Base-by-base conservation (phyloP, 2,797 vertebrate genomes). In the Sarcoramphus papa region DNA sequence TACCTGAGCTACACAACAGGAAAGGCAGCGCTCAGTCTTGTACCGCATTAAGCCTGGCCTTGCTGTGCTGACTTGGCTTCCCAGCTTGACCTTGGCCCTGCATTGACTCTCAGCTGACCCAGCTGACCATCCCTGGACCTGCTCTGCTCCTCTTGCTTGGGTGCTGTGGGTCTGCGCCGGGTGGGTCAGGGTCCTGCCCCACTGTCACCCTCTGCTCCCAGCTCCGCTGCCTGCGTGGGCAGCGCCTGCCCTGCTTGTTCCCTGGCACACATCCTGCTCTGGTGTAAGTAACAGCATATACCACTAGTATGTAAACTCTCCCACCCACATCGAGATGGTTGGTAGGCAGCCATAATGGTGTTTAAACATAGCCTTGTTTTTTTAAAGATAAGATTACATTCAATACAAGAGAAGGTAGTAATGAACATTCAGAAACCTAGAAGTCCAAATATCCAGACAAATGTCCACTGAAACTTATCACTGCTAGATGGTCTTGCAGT, bases 41-140 rank as follows among this genome's bases (percentile, higher is more conserved):
- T 53, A 31, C 7, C 0, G 0, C 37, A 6, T 41, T 51, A 37
- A 72, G 30, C 53, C 53, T 37, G 37, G 24, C 59, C 27, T 48
- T 33, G 27, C 19, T 43, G 27, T 37, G 21, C 43, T 67, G 27
- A 20, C 27, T 68, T 53, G 54, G 14, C 31, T 90, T 92, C 50
- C 17, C 31, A 78, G 35, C 45, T 43, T n/a, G 27, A 33, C 51
- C 37, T 54, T 63, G 28, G 47, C 28, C 4, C n/a, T 88, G 33
- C 22, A 41, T 47, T 33, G 14, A 25, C n/a, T 59, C 27, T 31
- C 3, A 1, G 7, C 16, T 79, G 75, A 75, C 12, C 15, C 4
- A 18, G 28, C 24, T 16, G 13, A 57, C 28, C 3, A 0, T 43
- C 43, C 12, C 7, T 1, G 6, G 21, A 70, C 27, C 16, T 74